A percentile compares a stretch with the other conserved stretches of the same genome.
These are phyloP conservation scores for Trachythela sp. DNA, from an alignment of 64 coral and sea anemone genomes.

Conservation along the genomic window DNA sequence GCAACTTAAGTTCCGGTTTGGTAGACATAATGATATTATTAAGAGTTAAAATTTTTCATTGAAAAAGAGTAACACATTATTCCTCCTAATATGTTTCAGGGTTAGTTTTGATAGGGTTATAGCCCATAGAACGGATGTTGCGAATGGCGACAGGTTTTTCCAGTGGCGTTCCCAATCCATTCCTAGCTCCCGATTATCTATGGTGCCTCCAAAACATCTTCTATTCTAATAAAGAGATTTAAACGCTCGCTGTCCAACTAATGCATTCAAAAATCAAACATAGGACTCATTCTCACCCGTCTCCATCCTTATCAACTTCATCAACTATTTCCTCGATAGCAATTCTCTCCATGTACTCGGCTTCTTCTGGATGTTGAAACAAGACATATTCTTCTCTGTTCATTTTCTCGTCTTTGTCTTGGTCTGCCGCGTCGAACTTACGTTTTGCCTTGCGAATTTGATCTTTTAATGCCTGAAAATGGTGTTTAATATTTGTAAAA, in stretches of 20 bases:
- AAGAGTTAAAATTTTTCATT: too few relatives aligned
- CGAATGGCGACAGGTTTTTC: too few relatives aligned
- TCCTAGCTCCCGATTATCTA: too few relatives aligned
- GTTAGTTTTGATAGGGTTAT: too few relatives aligned
- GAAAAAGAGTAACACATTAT: too few relatives aligned
- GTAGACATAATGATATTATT: too few relatives aligned
- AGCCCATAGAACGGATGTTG: too few relatives aligned
- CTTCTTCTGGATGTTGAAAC: constrained; percentile 94
- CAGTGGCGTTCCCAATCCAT: too few relatives aligned
- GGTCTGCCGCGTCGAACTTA: constrained; percentile 79
- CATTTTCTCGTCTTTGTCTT: constrained; percentile 82
- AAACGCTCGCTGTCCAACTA: background rate
- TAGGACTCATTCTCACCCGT: constrained; percentile 49
- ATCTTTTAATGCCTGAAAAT: constrained; percentile 56
- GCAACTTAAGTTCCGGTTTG: too few relatives aligned
- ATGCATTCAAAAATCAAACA: background rate
- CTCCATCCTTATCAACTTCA: constrained; percentile 80
- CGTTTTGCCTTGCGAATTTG: constrained; percentile 68
- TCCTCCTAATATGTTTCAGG: too few relatives aligned
- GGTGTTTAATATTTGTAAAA: background rate
- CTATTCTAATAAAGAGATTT: background rate
- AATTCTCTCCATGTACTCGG: constrained; percentile 77
- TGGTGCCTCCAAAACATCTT: too few relatives aligned
- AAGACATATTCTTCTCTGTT: constrained; percentile 87
- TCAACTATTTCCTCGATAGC: constrained; percentile 84